phyloP scores from a whole-genome alignment of 1,140 invertebrate genomes.

The Chrysopa pallens region DNA sequence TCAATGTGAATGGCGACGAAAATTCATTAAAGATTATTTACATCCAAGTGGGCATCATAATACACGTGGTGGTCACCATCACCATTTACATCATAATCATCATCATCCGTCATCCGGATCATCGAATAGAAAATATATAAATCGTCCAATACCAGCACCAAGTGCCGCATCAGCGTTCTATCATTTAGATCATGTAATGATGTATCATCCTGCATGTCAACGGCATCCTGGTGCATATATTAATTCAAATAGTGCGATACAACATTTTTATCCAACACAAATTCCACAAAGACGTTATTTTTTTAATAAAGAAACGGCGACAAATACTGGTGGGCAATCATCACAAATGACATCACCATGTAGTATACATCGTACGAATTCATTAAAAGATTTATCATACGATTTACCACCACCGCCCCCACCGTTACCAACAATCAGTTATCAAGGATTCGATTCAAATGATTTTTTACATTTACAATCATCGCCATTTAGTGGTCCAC shows the following conservation, averaged over 20 bases:
- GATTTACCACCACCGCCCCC: constrained; percentile 29
- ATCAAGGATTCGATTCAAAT: constrained; percentile 7
- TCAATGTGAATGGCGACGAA: constrained; percentile 33
- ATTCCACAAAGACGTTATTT: constrained; percentile 28
- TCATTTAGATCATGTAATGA: constrained; percentile 12
- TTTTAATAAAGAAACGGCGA: constrained; percentile 27
- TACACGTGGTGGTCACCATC: background rate
- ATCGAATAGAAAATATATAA: background rate
- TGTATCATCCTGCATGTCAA: constrained; percentile 18
- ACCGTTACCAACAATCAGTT: constrained; percentile 19
- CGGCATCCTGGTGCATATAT: constrained; percentile 23
- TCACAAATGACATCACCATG: constrained; percentile 17
- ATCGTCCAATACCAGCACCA: constrained; percentile 3
- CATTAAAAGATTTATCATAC: constrained; percentile 35
- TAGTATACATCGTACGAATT: constrained; percentile 23
- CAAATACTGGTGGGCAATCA: background rate
- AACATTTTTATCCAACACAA: constrained; percentile 20
- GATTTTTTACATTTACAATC: too few relatives aligned
- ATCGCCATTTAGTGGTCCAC: constrained; percentile 12
- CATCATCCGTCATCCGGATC: too few relatives aligned
- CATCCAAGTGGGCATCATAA: constrained; percentile 3
- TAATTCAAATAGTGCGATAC: constrained; percentile 24
- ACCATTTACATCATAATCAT: background rate
- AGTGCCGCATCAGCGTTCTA: constrained; percentile 16
- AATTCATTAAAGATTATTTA: constrained; percentile 15